These are phyloP conservation scores for Oncopeltus fasciatus DNA, from an alignment of 1,140 invertebrate genomes.

Conservation along the genomic window DNA sequence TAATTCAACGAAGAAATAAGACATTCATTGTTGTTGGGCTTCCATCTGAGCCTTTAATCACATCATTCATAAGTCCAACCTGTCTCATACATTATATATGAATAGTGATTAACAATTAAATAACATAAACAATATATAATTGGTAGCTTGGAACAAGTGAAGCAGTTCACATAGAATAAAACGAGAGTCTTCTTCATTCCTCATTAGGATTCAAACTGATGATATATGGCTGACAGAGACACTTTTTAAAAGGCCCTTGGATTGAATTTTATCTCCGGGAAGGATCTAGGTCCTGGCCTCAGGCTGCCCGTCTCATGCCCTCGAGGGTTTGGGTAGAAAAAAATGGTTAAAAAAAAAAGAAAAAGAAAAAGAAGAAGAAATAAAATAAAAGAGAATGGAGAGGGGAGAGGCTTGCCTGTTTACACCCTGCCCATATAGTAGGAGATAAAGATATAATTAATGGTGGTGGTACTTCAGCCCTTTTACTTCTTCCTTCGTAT, in stretches of 20 bases:
- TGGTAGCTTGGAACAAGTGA: not conserved
- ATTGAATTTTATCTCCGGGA: not conserved
- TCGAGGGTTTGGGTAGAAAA: not conserved
- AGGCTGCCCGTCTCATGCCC: not conserved
- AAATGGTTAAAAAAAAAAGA: not conserved
- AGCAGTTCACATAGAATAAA: not conserved
- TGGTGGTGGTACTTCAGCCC: not conserved
- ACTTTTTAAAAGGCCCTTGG: not conserved
- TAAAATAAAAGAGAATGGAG: not conserved
- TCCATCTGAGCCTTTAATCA: no score
- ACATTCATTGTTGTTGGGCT: no score
- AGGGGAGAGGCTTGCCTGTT: not conserved
- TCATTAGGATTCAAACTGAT: not conserved
- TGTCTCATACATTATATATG: no score
- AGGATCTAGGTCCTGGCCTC: not conserved
- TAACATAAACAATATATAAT: not conserved
- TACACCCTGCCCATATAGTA: not conserved
- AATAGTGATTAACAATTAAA: no score
- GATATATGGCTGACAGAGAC: not conserved
- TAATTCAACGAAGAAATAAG: no score
- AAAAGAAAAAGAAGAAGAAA: not conserved
- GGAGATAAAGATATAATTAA: not conserved
- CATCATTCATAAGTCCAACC: no score
- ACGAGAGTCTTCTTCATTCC: not conserved
- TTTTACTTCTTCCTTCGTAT: no score